phyloP scores from a whole-genome alignment of 1,140 invertebrate species.

The Druon quercuslanigerum region DNA sequence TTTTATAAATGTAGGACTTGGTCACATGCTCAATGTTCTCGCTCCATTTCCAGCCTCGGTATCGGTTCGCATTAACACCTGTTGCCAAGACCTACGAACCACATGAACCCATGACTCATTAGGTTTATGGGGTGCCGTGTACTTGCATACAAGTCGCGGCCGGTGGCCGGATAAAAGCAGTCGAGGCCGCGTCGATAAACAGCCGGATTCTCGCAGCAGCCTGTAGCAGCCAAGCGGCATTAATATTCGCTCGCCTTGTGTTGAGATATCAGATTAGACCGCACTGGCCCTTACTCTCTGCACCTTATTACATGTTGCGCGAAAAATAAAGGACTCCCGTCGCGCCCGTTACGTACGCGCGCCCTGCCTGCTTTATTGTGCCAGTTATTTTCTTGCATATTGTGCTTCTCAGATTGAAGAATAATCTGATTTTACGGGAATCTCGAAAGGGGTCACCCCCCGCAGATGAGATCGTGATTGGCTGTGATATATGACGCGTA shows the following conservation, averaged over 20 bases:
- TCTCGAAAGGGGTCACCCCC: background rate
- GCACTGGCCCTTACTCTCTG: slow-evolving; percentile 38
- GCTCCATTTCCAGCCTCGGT: background rate
- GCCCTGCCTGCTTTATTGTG: slow-evolving; percentile 8
- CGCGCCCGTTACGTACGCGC: slow-evolving; percentile 12
- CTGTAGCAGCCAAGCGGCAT: slow-evolving; percentile 45
- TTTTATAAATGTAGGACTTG: slow-evolving; percentile 15
- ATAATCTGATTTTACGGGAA: slow-evolving; percentile 25
- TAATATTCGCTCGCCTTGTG: slow-evolving; percentile 48
- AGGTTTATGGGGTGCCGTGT: slow-evolving; percentile 41
- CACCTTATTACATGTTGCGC: slow-evolving; percentile 40
- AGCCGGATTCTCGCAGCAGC: slow-evolving; percentile 37
- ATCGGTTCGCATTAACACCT: background rate
- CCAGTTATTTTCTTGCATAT: background rate
- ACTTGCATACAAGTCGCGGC: slow-evolving; percentile 37
- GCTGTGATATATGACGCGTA: slow-evolving; percentile 25
- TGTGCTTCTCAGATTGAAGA: background rate
- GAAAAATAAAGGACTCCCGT: slow-evolving; percentile 47
- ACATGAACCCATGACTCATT: slow-evolving; percentile 35
- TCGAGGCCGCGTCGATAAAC: slow-evolving; percentile 39
- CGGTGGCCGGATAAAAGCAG: slow-evolving; percentile 42
- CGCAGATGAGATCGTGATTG: slow-evolving; percentile 21
- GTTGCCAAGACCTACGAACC: slow-evolving; percentile 10
- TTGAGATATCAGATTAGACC: slow-evolving; percentile 48
- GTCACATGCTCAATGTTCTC: background rate